Evolutionary conservation across 2,797 vertebrate species (phyloP), one percentile per base, ranked within the genome.

Genomic region (Ctenochaetus hawaiiensis): DNA sequence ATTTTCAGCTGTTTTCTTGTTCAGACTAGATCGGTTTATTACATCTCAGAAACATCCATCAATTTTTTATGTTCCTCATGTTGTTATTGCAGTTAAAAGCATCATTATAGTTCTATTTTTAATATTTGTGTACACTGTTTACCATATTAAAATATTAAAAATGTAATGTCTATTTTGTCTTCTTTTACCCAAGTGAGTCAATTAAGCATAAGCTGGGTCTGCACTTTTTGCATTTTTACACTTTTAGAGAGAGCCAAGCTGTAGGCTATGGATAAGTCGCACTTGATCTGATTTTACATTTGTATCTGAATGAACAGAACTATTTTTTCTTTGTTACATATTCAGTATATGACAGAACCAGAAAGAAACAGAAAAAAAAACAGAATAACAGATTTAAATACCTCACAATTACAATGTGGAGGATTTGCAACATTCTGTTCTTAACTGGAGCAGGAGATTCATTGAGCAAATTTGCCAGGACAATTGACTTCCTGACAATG

Each of bases 91-190:
- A 34, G 30, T 34, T 34, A 34, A 34, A 41, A 60, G 11, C 8
- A 57, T 51, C 18, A 26, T 1, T 34, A 77, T 37, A 17, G 13
- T 58, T 58, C 5, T 72, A 22, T 81, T 90, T 77, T 74, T 72
- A 14, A 68, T 77, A 66, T 75, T 69, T 87, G 5, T 78, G n/a
- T 74, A 47, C 71, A 77, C 8, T 58, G 13, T 84, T 72, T 78
- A 45, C 20, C 6, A 18, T 22, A 87, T 87, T 89, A 81, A 90
- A 86, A 79, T 65, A 41, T 37, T 4, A n/a, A 57, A 4, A 43
- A 18, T 62, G 17, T 1, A 10, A 59, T 14, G 5, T 48, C 3
- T 67, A 2, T 6, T 20, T 4, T 75, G 4, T 79, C 23, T 70
- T 4, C 3, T 6, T 14, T 65, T 34, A 48, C 2, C 65, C 1